phyloP scores from a whole-genome alignment of 2,113 vertebrate genomes.

The Haemorhous mexicanus region DNA sequence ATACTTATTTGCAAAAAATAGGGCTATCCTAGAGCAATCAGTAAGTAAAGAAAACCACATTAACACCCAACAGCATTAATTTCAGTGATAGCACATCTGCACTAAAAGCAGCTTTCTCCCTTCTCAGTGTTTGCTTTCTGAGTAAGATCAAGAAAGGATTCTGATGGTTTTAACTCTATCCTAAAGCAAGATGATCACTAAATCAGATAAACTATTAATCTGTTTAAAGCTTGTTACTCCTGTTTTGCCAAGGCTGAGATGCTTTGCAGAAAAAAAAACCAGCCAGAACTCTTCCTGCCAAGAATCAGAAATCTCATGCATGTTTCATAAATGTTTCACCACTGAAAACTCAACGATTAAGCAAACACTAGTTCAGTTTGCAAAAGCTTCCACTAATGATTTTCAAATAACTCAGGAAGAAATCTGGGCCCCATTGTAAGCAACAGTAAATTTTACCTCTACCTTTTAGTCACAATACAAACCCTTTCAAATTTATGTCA shows the following conservation, averaged over 20 bases:
- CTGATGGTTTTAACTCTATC: constrained; percentile 16
- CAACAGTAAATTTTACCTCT: constrained; percentile 1
- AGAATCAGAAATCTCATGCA: constrained; percentile 41
- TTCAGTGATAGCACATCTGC: neutral
- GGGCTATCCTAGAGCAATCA: neutral
- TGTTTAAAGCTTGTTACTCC: constrained; percentile 49
- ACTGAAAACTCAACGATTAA: constrained; percentile 40
- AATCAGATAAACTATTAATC: constrained; percentile 64
- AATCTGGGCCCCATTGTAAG: constrained; percentile 8
- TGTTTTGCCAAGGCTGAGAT: constrained; percentile 47
- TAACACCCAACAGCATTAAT: neutral
- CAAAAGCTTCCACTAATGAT: neutral
- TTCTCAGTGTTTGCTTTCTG: neutral
- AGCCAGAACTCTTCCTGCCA: constrained; percentile 27
- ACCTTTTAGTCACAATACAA: neutral
- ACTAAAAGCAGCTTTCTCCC: neutral
- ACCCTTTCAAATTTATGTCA: neutral
- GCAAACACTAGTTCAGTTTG: constrained; percentile 5
- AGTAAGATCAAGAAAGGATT: constrained; percentile 42
- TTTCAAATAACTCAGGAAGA: constrained; percentile 30
- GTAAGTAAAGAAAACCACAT: neutral
- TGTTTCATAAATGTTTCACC: constrained; percentile 52
- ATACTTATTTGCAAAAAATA: neutral
- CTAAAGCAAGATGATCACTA: constrained; percentile 57
- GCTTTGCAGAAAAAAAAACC: constrained; percentile 18